Evolutionary conservation across 2,888 invertebrate genomes (phyloP), one percentile per base, ranked within the genome.

Genomic region (Aplocera efformata): DNA sequence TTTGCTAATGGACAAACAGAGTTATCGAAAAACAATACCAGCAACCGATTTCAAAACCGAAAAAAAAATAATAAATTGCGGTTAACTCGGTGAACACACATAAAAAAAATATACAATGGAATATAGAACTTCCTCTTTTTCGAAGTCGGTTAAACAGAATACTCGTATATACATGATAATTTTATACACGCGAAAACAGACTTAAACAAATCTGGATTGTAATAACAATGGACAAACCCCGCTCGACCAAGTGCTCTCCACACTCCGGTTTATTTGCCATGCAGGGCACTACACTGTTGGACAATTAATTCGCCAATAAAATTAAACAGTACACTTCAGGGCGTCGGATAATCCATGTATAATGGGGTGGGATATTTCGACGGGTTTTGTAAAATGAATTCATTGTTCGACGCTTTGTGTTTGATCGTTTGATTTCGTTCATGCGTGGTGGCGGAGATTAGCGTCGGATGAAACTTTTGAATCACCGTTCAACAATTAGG

Each of bases 251-350:
- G 53, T 34, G 39, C 58, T 59, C 68, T 54, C 41, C 29, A 37
- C 25, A 26, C 10, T 60, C 57, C 63, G 60, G 67, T 67, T 64
- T 72, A 73, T 74, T 72, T 66, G 67, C 64, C 58, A 62, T 62
- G 61, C 66, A 59, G 52, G 63, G 59, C 53, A 62, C 57, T 37
- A 49, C 42, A 61, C 61, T 61, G 61, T 57, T 69, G 73, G 71
- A 73, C 80, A 76, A 83, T 83, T 82, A 79, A 78, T 72, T 78
- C 74, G 64, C 66, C 78, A 77, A 85, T 82, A 78, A 80, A 83
- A 82, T 79, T 73, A 80, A 81, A 76, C 78, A 74, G 59, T 62
- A 60, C 54, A 53, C 56, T 61, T 57, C 54, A 54, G 56, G 56
- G 39, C 59, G 52, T 48, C 50, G 66, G 73, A 73, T 79, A 68